A percentile compares a stretch with the other conserved stretches of the same genome.
These are phyloP conservation scores for Gambelia wislizenii DNA, from an alignment of 2,797 vertebrate species.

Conservation along the genomic window DNA sequence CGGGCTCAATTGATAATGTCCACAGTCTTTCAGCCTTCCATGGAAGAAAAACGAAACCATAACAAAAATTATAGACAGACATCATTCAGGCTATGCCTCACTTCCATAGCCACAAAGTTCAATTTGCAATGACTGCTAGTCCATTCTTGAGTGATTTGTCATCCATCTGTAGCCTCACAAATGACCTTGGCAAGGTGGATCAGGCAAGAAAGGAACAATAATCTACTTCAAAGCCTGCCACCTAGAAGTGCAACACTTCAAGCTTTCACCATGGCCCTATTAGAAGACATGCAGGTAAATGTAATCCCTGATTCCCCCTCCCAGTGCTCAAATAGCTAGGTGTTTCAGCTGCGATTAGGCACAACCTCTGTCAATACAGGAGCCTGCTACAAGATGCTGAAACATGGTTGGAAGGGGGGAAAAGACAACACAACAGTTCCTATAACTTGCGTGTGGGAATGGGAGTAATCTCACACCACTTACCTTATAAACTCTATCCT, in stretches of 20 bases:
- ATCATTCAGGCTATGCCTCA: not conserved
- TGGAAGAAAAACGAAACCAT: not conserved
- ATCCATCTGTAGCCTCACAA: not conserved
- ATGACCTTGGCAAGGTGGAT: not conserved
- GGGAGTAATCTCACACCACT: not conserved
- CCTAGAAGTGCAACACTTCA: not conserved
- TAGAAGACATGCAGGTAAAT: not conserved
- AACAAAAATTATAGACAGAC: not conserved
- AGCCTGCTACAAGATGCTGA: not conserved
- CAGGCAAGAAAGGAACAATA: not conserved
- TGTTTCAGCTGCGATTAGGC: not conserved
- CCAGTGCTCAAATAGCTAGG: not conserved
- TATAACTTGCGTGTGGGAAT: not conserved
- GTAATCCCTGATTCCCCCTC: not conserved
- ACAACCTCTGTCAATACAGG: not conserved
- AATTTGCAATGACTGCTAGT: not conserved
- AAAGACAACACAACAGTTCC: not conserved
- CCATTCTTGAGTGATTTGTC: not conserved
- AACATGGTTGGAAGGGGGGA: not conserved
- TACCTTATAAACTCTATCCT: not conserved
- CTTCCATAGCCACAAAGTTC: not conserved
- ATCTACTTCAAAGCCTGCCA: not conserved
- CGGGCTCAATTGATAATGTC: too few species aligned
- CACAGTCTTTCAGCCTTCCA: not conserved
- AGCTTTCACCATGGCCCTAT: too few species aligned